Base-by-base conservation (phyloP, 2,113 vertebrate species). In the Bos indicus region DNA sequence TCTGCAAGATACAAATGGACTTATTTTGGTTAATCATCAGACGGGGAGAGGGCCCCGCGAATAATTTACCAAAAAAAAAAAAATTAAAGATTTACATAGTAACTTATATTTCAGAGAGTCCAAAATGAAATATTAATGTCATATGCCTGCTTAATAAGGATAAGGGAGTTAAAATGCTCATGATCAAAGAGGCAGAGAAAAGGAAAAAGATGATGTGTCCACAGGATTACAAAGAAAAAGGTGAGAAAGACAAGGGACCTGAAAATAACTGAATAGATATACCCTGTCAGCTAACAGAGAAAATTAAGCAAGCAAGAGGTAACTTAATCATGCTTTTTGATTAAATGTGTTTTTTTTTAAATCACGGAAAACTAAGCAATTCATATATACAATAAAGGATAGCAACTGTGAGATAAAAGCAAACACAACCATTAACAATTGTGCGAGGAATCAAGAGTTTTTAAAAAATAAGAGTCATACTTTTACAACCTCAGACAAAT, bases 1-100 rank as follows among this genome's bases (percentile, higher is more conserved):
- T 96, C 67, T 48, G 90, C 54, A 95, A 98, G 94, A 89, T 97
- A 83, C 19, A 86, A 62, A 92, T 30, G 36, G 52, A 80, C 40
- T 80, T 80, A 86, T 91, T 96, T 57, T 80, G 43, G 83, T 78
- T 51, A 90, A 95, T 96, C 62, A 28, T 15, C 88, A 91, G 77
- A 86, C 90, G 8, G 59, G 28, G 5, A 90, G 89, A 54, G 46
- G 28, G 23, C 28, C 57, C 57, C 56, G 52, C 7, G 84, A 94
- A 86, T 36, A 46, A 80, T 10, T 88, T 71, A 87, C 40, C 78
- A 92, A 52, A 82, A 52, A 28, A 81, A 48, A 51, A 51, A 52
- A 80, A 19, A 21, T 19, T 54, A 54, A 13, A 82, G 6, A 54
- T 43, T 36, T 3, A 83, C 48, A 25, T 60, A 60, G 15, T 85